Evolutionary conservation across 2,113 vertebrate genomes (phyloP).

Genomic region (Stigmatopora argus): DNA sequence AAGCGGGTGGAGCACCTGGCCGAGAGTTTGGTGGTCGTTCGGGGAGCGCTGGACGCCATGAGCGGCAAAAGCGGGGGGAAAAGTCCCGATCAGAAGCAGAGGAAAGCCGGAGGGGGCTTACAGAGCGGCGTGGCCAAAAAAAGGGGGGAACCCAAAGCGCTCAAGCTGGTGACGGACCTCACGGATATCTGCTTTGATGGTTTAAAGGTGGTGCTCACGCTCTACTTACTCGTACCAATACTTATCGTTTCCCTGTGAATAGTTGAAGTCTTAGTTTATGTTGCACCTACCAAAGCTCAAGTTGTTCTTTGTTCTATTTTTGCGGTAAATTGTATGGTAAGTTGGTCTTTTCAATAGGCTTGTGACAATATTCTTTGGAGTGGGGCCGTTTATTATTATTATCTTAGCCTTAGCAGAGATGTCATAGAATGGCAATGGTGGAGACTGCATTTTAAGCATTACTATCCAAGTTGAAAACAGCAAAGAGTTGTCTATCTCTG

Average conservation of each 20-base stretch:
- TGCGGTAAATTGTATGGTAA: too few relatives aligned
- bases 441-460: too few relatives aligned
- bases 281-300: not conserved
- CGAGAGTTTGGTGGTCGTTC: conserved; percentile 59
- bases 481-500: too few relatives aligned
- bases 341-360: too few relatives aligned
- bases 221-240: not conserved
- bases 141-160: conserved; percentile 57
- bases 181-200: conserved; percentile 61
- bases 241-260: not conserved
- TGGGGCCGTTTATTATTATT: too few relatives aligned
- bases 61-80: conserved; percentile 25
- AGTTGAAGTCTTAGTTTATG: not conserved
- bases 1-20: conserved; percentile 55
- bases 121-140: conserved; percentile 32
- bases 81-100: conserved; percentile 34
- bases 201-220: conserved; percentile 55
- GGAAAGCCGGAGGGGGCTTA: conserved; percentile 36
- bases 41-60: conserved; percentile 49
- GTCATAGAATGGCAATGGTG: too few relatives aligned
- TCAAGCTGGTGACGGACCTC: conserved; percentile 64
- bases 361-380: too few relatives aligned
- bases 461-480: too few relatives aligned
- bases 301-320: not conserved
- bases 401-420: too few relatives aligned